phyloP scores from a whole-genome alignment of 2,113 vertebrate species.

The Serinus canaria region DNA sequence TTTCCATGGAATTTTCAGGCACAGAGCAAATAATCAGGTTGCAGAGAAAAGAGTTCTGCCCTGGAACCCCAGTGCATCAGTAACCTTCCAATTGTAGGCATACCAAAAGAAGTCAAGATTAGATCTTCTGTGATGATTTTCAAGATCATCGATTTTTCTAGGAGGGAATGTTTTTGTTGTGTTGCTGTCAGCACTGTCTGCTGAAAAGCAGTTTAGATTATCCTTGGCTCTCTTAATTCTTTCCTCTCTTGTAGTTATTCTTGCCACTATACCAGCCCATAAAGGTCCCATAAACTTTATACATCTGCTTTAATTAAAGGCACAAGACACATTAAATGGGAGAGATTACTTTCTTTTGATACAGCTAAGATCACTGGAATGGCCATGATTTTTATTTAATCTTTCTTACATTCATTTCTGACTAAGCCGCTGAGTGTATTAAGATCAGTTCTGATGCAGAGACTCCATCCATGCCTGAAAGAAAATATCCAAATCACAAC shows the following conservation, averaged over 20 bases:
- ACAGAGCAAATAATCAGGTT: background rate
- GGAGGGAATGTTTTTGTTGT: background rate
- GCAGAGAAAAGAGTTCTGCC: background rate
- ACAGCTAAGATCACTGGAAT: background rate
- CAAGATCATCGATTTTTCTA: constrained; percentile 48
- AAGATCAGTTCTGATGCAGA: background rate
- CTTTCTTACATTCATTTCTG: background rate
- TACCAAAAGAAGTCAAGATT: constrained; percentile 1
- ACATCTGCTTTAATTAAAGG: constrained; percentile 2
- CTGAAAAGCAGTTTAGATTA: constrained; percentile 32
- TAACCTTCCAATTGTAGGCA: constrained; percentile 3
- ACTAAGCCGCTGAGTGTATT: background rate
- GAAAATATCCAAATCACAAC: background rate
- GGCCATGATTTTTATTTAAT: background rate
- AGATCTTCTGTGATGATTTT: constrained; percentile 47
- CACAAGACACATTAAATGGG: background rate
- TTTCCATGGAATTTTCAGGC: background rate
- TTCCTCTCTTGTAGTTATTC: background rate
- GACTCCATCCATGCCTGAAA: background rate
- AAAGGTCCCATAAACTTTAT: constrained; percentile 18
- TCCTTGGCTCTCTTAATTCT: constrained; percentile 52
- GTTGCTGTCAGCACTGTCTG: constrained; percentile 38
- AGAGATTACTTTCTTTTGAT: background rate
- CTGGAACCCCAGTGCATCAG: constrained; percentile 13
- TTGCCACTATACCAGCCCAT: background rate